These are phyloP conservation scores for Oxyruncus cristatus DNA, from an alignment of 2,113 vertebrate species.

Conservation along the genomic window DNA sequence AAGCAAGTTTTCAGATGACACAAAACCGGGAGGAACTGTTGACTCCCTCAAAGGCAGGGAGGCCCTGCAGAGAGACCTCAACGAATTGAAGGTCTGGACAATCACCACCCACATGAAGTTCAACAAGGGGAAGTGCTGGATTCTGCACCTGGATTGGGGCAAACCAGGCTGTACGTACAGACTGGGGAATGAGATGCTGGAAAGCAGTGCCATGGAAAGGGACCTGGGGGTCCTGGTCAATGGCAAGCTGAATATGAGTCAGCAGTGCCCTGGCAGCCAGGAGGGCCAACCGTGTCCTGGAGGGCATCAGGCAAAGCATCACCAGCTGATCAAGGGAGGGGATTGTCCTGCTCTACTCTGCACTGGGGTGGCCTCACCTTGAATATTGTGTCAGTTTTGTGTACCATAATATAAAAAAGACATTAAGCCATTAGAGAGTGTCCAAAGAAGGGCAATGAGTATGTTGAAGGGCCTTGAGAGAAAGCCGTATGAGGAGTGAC, in stretches of 20 bases:
- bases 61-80: background rate
- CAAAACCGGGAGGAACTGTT: background rate
- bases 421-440: background rate
- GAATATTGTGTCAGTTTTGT: background rate
- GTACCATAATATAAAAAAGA: background rate
- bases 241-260: background rate
- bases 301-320: background rate
- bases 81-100: background rate
- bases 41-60: background rate
- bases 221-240: background rate
- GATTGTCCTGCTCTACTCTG: background rate
- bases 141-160: background rate
- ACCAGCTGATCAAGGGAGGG: background rate
- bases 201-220: background rate
- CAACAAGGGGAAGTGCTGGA: background rate
- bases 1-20: background rate
- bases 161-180: background rate
- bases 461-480: background rate
- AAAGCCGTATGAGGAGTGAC: background rate
- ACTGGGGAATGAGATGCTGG: background rate
- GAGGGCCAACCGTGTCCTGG: background rate
- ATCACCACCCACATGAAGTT: background rate
- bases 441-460: background rate
- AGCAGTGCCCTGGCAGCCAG: background rate
- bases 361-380: background rate